Evolutionary conservation across 2,797 vertebrate genomes (phyloP), one percentile per base, ranked within the genome.

Genomic region (Gymnodraco acuticeps): DNA sequence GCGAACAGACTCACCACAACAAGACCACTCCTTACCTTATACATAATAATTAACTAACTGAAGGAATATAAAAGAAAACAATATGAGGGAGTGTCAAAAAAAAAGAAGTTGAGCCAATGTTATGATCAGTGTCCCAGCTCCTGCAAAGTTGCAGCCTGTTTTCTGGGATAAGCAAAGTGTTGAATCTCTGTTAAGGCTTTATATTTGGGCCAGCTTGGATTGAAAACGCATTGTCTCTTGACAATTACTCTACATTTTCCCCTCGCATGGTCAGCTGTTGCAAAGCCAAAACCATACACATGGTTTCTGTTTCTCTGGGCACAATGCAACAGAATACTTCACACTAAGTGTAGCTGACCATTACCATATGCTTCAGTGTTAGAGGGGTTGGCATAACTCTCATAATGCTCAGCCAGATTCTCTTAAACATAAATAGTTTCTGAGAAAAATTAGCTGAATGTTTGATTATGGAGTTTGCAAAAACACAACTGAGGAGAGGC

Each of bases 281-380:
- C 41, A 80, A 76, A 82, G 65, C 69, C 64, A 80, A 75, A 80
- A 62, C 19, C 65, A 46, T 52, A 70, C 52, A 76, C 56, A 68
- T 70, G 66, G 19, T 66, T 78, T 86, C 48, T 75, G 64, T 86
- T 80, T 86, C 31, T 16, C 38, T 66, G 13, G 59, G 79, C 75
- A 80, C 66, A 73, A 80, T 65, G 62, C 77, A 84, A 78, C 73
- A 64, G 73, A 84, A 86, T 71, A 85, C 76, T 66, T 83, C 71
- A 88, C 72, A 83, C 83, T 85, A 86, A 72, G 70, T 60, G 53
- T 20, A 77, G 82, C 87, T 90, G 89, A 89, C 89, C 12, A 85
- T 79, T 87, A 85, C 82, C 88, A 92, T 83, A 86, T 82, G 82
- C 81, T 80, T 72, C 55, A 56, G 71, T 77, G 83, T 90, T 90